Conservation (phyloP, 2,113 vertebrate species). For the Nycticebus coucang region DNA sequence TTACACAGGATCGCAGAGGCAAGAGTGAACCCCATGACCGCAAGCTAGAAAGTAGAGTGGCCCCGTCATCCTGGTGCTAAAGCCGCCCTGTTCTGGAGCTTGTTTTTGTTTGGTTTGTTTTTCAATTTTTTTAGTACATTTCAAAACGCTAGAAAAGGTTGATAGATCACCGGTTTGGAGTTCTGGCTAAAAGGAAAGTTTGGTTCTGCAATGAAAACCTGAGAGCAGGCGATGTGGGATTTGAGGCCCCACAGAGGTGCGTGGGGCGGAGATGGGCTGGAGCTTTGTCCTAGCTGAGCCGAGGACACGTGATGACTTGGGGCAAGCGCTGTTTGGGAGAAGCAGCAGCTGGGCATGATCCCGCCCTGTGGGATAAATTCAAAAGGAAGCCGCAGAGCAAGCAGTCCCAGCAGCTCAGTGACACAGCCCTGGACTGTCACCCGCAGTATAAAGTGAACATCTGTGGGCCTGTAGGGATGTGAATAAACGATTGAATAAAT, state of each 20-base stretch:
- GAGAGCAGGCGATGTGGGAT: too few species aligned
- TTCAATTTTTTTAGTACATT: too few species aligned
- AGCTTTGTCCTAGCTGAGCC: fast-evolving
- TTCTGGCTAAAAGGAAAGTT: not conserved
- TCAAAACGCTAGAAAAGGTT: too few species aligned
- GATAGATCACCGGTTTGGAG: fast-evolving
- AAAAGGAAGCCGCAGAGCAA: too few species aligned
- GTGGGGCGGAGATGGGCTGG: too few species aligned
- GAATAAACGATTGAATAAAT: not conserved
- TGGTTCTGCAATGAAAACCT: fast-evolving
- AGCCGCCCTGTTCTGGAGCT: too few species aligned
- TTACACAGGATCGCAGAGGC: not conserved
- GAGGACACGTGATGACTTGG: fast-evolving
- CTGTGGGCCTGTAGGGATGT: fast-evolving
- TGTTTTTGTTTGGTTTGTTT: too few species aligned
- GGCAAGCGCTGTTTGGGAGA: fast-evolving
- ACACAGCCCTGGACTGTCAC: fast-evolving
- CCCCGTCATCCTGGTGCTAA: fast-evolving
- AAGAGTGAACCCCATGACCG: fast-evolving
- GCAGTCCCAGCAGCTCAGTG: too few species aligned
- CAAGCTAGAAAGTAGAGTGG: not conserved
- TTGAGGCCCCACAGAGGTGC: too few species aligned
- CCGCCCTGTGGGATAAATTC: too few species aligned
- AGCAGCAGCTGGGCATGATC: fast-evolving
- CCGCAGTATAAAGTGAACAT: not conserved